Conservation (phyloP, 2,888 invertebrate species). For the Zeuzera pyrina region DNA sequence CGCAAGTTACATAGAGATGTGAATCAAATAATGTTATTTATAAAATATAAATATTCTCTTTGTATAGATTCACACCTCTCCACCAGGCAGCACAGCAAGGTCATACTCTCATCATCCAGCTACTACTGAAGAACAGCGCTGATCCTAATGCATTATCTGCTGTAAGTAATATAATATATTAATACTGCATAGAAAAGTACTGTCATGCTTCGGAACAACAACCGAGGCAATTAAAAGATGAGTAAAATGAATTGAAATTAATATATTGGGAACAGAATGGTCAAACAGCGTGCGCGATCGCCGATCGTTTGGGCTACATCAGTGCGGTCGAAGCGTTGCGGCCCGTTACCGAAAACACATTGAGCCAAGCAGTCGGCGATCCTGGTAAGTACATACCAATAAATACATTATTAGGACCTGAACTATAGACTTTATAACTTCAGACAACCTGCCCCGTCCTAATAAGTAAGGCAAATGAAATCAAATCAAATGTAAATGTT, state of each 20-base stretch:
- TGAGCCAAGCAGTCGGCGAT: slow-evolving; percentile 66
- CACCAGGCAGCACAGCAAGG: slow-evolving; percentile 99
- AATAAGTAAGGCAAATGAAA: no score
- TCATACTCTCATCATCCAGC: slow-evolving; percentile 93
- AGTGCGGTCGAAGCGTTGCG: slow-evolving; percentile 97
- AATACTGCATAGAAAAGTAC: no score
- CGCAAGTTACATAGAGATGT: no score
- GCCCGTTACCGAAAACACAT: slow-evolving; percentile 84
- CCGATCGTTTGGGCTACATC: slow-evolving; percentile 97
- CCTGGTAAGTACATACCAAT: slow-evolving; percentile 38
- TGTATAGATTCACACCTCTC: slow-evolving; percentile 86
- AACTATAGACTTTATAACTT: no score
- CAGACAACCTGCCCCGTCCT: no score
- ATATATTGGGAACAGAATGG: slow-evolving; percentile 83
- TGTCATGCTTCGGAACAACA: no score
- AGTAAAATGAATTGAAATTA: no score
- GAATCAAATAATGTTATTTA: no score
- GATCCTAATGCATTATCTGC: slow-evolving; percentile 95
- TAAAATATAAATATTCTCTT: not conserved
- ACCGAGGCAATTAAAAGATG: no score
- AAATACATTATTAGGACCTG: not conserved
- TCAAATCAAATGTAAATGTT: no score
- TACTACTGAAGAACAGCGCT: slow-evolving; percentile 92
- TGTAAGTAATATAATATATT: slow-evolving; percentile 78
- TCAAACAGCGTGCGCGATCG: slow-evolving; percentile 96